Evolutionary conservation across 2,888 invertebrate species (phyloP), one percentile per base, ranked within the genome.

Genomic region (Rhimphoctona megacephalus): DNA sequence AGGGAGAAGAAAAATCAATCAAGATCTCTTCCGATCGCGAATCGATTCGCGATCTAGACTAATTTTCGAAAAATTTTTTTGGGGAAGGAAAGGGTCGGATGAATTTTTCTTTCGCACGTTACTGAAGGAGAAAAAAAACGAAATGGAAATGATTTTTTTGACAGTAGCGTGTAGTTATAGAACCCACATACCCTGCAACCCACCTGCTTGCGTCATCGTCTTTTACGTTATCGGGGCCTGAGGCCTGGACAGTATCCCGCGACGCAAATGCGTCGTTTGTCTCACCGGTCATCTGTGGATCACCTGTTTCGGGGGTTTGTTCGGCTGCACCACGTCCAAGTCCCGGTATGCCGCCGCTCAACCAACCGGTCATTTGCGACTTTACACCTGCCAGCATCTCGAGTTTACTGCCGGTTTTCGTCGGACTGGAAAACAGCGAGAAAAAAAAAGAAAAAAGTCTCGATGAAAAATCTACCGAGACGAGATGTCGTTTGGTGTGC

Each of bases 381-480:
- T 98, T 98, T 85, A 98, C 98, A 92, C 97, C 98, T 90, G 97
- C 97, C 93, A 98, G 96, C 96, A 98, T 97, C 92, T 98, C 98
- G 92, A 97, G 94, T 93, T 97, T 97, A 94, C 97, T 96, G 82
- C 94, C 92, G 74, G 95, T 96, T 95, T 97, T 97, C 86, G 97
- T 97, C 43, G 97, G 97, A 93, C 97, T 97, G 95, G 87, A 90
- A 91, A 80, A n/a, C 22, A 61, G 30, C 6, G 61, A 61, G 25
- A 17, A 30, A 46, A 43, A 46, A 19, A 8, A 39, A 39, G 9
- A 7, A 6, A 17, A 17, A 30, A 30, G 2, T 4, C 14, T 61
- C 33, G 49, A 74, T 30, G 33, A 73, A n/a, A 11, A 30, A 61
- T 61, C 25, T 25, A 0, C 0, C 0, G 57, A 57, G 22, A 5